These are phyloP conservation scores for Lepidurus couesii DNA, from an alignment of 1,140 invertebrate species.

Conservation along the genomic window DNA sequence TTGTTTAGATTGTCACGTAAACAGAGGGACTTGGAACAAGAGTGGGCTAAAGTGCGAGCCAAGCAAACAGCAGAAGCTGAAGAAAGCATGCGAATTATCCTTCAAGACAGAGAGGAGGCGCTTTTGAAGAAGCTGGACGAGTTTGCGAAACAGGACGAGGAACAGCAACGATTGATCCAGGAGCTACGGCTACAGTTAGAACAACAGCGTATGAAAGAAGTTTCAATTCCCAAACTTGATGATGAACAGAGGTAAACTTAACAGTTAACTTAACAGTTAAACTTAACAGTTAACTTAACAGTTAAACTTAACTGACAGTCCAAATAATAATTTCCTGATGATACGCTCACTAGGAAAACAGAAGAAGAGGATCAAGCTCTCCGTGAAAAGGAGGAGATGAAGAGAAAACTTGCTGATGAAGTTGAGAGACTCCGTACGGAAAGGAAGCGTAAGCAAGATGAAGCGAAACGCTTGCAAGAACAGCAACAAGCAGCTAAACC, in stretches of 20 bases:
- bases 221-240: neutral
- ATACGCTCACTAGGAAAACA: neutral
- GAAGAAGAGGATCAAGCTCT: neutral
- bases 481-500: slow-evolving; percentile 28
- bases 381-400: slow-evolving; percentile 49
- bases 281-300: too few relatives aligned
- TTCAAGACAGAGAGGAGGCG: slow-evolving; percentile 51
- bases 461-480: slow-evolving; percentile 30
- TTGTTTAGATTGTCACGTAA: slow-evolving; percentile 53
- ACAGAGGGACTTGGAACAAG: slow-evolving; percentile 48
- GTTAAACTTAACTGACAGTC: too few relatives aligned
- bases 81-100: slow-evolving; percentile 47
- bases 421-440: slow-evolving; percentile 50
- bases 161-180: slow-evolving; percentile 47
- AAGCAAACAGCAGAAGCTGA: slow-evolving; percentile 47
- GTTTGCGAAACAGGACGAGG: slow-evolving; percentile 53
- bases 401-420: slow-evolving; percentile 49
- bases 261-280: neutral
- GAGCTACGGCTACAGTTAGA: slow-evolving; percentile 23
- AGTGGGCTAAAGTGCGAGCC: slow-evolving; percentile 41
- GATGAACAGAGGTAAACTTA: neutral
- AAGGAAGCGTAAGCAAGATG: slow-evolving; percentile 43
- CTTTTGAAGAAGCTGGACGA: slow-evolving; percentile 53
- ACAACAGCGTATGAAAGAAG: neutral
- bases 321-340: neutral